phyloP scores from a whole-genome alignment of 2,888 invertebrate genomes.

The Eilema depressum region DNA sequence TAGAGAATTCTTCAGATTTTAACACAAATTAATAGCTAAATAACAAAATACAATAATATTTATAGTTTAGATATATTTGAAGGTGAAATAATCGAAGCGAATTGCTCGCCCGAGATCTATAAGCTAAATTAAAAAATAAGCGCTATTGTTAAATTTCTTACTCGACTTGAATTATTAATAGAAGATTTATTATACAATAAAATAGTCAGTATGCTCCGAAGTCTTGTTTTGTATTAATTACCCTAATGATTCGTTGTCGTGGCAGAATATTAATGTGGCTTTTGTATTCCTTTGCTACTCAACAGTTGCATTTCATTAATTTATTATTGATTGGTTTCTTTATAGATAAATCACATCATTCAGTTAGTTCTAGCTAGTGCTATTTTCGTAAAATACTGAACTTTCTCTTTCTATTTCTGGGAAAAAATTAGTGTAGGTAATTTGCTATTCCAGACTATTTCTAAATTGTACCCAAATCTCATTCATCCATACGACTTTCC shows the following conservation, averaged over 20 bases:
- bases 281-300: slow-evolving; percentile 8
- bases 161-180: slow-evolving; percentile 2
- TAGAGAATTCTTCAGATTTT: too few species aligned
- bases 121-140: not conserved
- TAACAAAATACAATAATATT: not conserved
- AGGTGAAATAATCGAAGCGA: not conserved
- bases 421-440: too few species aligned
- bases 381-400: too few species aligned
- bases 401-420: too few species aligned
- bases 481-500: too few species aligned
- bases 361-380: too few species aligned
- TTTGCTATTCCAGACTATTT: too few species aligned
- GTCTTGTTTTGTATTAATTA: slow-evolving; percentile 42
- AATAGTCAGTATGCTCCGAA: slow-evolving; percentile 8
- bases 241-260: slow-evolving; percentile 27
- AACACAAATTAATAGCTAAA: not conserved
- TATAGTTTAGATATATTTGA: not conserved
- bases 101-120: not conserved
- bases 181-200: slow-evolving; percentile 5
- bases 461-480: too few species aligned
- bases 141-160: not conserved
- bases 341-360: too few species aligned
- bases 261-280: slow-evolving; percentile 20
- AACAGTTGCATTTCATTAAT: slow-evolving; percentile 26
- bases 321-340: slow-evolving; percentile 20